Conservation (phyloP, 1,140 invertebrate genomes). For the Caenorhabditis briggsae region DNA sequence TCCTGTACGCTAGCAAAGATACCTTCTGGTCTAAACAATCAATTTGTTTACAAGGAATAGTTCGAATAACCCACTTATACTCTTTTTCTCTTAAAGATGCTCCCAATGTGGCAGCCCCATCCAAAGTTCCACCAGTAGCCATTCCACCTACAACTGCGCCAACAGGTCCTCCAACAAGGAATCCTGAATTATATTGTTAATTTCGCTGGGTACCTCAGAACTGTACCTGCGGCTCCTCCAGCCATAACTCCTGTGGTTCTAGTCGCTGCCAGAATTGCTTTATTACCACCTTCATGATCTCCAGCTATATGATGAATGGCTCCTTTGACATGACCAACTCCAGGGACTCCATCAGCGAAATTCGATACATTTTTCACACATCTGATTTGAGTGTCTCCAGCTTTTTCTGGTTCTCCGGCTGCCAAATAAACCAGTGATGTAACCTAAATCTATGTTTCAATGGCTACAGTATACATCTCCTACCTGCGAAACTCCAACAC, state of each 20-base stretch:
- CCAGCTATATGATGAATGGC: background rate
- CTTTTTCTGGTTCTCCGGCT: background rate
- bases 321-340: slow-evolving; percentile 11
- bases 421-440: background rate
- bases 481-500: slow-evolving; percentile 59
- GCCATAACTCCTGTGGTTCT: slow-evolving; percentile 31
- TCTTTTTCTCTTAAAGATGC: slow-evolving; percentile 7
- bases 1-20: background rate
- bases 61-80: background rate
- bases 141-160: slow-evolving; percentile 46
- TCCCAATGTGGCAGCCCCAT: slow-evolving; percentile 16
- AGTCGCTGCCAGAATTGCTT: background rate
- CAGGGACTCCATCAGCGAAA: slow-evolving; percentile 7
- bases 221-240: slow-evolving; percentile 14
- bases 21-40: slow-evolving; percentile 21
- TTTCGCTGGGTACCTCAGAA: too few species aligned
- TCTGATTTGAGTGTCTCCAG: background rate
- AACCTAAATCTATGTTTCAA: background rate
- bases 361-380: background rate
- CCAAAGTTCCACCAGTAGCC: slow-evolving; percentile 14
- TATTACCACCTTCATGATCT: slow-evolving; percentile 1
- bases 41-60: background rate
- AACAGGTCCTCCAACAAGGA: slow-evolving; percentile 26
- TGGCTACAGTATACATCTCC: too few species aligned
- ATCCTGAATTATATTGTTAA: slow-evolving; percentile 18